Conservation (phyloP, 2,113 vertebrate genomes). For the Ochotona curzoniae region DNA sequence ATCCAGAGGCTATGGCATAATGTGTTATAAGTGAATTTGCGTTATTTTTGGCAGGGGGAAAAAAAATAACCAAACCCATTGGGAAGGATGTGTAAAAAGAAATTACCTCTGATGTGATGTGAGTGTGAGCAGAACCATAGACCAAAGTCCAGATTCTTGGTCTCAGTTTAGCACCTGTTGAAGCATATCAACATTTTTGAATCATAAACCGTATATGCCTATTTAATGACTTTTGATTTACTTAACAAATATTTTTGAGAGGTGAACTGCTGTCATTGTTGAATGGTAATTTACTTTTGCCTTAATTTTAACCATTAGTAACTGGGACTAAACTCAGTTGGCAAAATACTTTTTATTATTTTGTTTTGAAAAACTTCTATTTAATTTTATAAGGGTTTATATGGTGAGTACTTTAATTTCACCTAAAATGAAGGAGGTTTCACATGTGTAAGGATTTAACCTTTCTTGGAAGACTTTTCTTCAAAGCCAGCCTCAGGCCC, state of each 20-base stretch:
- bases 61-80: background rate
- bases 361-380: background rate
- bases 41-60: background rate
- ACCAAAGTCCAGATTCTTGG: background rate
- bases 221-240: background rate
- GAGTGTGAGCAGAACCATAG: background rate
- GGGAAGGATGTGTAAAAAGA: background rate
- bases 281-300: background rate
- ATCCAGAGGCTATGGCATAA: background rate
- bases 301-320: background rate
- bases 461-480: background rate
- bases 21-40: background rate
- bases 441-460: background rate
- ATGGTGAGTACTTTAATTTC: background rate
- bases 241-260: background rate
- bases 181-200: background rate
- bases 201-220: background rate
- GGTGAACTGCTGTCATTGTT: background rate
- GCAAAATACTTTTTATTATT: background rate
- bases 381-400: background rate
- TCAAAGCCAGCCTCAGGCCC: background rate
- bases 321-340: background rate
- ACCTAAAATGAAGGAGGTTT: background rate
- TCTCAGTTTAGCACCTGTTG: background rate
- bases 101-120: background rate